Evolutionary conservation across 2,797 vertebrate species (phyloP), one percentile per base, ranked within the genome.

Genomic region (Cynopterus sphinx): DNA sequence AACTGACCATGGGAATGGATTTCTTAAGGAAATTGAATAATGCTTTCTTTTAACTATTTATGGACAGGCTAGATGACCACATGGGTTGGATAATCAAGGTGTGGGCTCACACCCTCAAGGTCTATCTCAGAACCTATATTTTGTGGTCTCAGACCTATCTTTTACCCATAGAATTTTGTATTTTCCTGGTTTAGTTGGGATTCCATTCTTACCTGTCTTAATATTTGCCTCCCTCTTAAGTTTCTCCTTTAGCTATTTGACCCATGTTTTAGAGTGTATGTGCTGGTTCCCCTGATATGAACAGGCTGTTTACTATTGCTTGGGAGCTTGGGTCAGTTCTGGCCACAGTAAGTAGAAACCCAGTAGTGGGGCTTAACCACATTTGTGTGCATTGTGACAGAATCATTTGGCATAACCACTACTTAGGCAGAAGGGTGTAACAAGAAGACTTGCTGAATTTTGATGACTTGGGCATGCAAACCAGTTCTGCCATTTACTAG

Each of bases 401-500:
- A 67, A 39, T 31, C 46, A 49, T 28, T 65, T 91, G 73, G 57
- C 36, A 63, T 17, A 85, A 46, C 31, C 21, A 43, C 41, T 93
- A 43, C 41, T n/a, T 28, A 89, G 57, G 12, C 11, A 33, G 51
- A 82, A 90, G 86, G 63, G 7, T 36, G 21, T 55, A 24, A 13
- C 10, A 39, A 36, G 55, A 73, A 87, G 87, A 77, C 13, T 26
- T 61, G 31, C 55, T 85, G 57, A 57, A 74, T 46, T 79, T 93
- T 91, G 83, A 93, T 93, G 65, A 77, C 33, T 55, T 24, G 79
- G 21, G 13, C 74, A 93, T 81, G 41, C 11, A 92, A 67, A n/a
- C 43, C 13, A 65, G 51, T 71, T 70, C 67, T 92, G 65, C 22
- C 24, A 61, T 67, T 63, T 81, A 87, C 28, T 39, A 49, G 31